These are phyloP conservation scores for Drosophila buzzatii DNA, from an alignment of 2,888 invertebrate genomes.

Conservation along the genomic window DNA sequence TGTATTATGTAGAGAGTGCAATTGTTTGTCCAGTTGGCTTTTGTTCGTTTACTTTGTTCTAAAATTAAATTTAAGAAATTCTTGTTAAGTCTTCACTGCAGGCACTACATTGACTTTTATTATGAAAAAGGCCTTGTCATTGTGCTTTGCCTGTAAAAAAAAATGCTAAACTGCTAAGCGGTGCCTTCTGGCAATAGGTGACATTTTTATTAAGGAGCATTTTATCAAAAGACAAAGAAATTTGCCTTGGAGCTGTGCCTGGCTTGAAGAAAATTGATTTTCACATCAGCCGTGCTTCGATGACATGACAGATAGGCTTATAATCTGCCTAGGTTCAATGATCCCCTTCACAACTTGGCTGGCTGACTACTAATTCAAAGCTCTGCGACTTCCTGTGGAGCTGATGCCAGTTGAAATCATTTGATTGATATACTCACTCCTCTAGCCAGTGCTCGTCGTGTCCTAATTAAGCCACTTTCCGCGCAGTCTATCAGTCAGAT, in stretches of 20 bases:
- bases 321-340: conserved; percentile 4
- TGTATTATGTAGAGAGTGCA: neutral
- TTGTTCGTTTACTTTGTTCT: conserved; percentile 5
- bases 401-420: neutral
- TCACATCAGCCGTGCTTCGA: neutral
- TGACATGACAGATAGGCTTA: neutral
- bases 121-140: neutral
- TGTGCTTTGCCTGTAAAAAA: neutral
- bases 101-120: neutral
- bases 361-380: neutral
- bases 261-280: conserved; percentile 1
- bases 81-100: neutral
- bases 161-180: neutral
- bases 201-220: neutral
- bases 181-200: neutral
- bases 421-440: conserved; percentile 46
- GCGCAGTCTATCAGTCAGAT: conserved; percentile 21
- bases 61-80: conserved; percentile 6
- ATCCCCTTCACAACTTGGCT: neutral
- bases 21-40: conserved; percentile 6
- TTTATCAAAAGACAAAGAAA: neutral
- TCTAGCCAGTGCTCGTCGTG: neutral
- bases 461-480: conserved; percentile 47
- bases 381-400: neutral
- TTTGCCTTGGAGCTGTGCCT: neutral